A percentile compares a stretch with the other conserved stretches of the same genome.
Conservation (phyloP, 1,140 invertebrate species). For the Agrilus planipennis region DNA sequence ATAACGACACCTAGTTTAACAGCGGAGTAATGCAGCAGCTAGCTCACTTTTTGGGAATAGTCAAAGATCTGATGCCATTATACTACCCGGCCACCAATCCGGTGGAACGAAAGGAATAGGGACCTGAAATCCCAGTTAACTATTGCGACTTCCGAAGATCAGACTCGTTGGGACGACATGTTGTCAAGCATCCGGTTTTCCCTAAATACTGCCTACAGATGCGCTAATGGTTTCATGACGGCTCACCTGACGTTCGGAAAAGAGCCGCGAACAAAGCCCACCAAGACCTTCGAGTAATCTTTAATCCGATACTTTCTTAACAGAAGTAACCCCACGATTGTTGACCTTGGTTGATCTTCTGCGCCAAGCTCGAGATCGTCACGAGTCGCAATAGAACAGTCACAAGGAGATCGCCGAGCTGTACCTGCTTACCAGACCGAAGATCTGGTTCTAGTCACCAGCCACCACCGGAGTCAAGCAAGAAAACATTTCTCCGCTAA, state of each 20-base stretch:
- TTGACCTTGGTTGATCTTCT: not conserved
- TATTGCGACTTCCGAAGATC: slow-evolving; percentile 23
- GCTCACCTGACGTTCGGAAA: slow-evolving; percentile 30
- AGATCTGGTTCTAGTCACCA: too few relatives aligned
- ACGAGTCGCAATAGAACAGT: too few relatives aligned
- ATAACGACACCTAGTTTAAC: slow-evolving; percentile 20
- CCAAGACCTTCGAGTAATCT: not conserved
- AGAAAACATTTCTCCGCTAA: too few relatives aligned
- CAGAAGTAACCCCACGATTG: not conserved
- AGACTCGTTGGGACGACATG: slow-evolving; percentile 27
- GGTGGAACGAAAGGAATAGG: slow-evolving; percentile 30
- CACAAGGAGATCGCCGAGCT: too few relatives aligned
- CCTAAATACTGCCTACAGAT: slow-evolving; percentile 31
- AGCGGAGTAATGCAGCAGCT: slow-evolving; percentile 28
- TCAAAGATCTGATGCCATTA: slow-evolving; percentile 26
- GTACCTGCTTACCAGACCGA: too few relatives aligned
- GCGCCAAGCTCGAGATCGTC: not conserved
- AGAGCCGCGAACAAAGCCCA: slow-evolving; percentile 23
- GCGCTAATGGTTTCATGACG: slow-evolving; percentile 31
- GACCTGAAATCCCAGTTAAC: slow-evolving; percentile 32
- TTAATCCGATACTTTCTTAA: not conserved
- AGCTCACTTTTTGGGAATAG: slow-evolving; percentile 21
- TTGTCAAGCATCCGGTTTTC: slow-evolving; percentile 32
- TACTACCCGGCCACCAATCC: slow-evolving; percentile 33
- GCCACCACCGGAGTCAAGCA: too few relatives aligned